Evolutionary conservation across 2,797 vertebrate genomes (phyloP).

Genomic region (Anomalospiza imberbis): DNA sequence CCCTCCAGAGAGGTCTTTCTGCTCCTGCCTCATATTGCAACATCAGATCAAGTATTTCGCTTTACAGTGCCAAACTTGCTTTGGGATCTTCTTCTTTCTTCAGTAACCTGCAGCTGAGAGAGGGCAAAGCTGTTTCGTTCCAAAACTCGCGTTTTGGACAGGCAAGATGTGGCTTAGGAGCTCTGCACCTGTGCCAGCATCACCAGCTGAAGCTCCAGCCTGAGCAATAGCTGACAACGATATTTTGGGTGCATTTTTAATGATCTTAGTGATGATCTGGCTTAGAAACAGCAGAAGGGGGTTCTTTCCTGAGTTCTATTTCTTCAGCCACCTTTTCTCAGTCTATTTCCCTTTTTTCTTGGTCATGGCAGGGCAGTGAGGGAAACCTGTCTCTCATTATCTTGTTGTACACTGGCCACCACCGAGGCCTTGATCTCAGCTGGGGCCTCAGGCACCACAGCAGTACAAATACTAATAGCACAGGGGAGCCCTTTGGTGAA

Average conservation of each 20-base stretch:
- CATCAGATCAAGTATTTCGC: not conserved
- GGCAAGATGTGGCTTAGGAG: not conserved
- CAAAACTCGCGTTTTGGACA: not conserved
- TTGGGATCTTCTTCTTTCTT: not conserved
- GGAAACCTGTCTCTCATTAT: constrained; percentile 68
- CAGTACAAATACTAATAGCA: constrained; percentile 49
- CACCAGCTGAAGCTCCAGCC: not conserved
- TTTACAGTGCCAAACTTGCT: not conserved
- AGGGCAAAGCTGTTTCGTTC: not conserved
- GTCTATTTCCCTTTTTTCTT: not conserved
- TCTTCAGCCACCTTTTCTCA: constrained; percentile 34
- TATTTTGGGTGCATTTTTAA: not conserved
- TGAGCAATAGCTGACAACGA: not conserved
- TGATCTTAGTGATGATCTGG: not conserved
- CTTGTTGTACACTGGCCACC: constrained; percentile 55
- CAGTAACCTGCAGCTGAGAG: not conserved
- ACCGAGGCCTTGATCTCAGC: constrained; percentile 45
- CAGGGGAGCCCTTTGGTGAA: constrained; percentile 6
- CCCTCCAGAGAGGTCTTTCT: not conserved
- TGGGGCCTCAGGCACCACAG: constrained; percentile 53
- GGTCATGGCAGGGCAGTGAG: not conserved
- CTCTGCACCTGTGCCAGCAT: not conserved
- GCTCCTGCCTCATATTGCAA: not conserved
- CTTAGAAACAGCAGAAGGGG: not conserved
- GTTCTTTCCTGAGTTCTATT: constrained; percentile 14